Evolutionary conservation across 2,888 invertebrate genomes (phyloP).

Genomic region (Drosophila bunnanda): DNA sequence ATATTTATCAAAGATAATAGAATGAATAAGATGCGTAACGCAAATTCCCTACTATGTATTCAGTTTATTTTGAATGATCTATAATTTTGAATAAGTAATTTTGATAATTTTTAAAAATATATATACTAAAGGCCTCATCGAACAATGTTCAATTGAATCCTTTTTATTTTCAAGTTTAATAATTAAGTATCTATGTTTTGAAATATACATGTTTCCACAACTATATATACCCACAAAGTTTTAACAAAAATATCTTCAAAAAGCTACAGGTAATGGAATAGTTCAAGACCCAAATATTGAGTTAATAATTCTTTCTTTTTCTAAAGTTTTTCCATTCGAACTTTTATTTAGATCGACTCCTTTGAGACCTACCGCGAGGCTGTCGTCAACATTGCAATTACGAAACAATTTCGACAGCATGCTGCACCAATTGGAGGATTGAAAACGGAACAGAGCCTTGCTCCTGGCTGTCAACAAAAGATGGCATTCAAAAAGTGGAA

Average conservation of each 20-base stretch:
- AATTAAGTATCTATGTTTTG: not conserved
- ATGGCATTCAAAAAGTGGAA: slow-evolving; percentile 63
- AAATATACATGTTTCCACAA: too few species aligned
- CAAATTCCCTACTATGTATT: too few species aligned
- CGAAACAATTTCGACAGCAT: slow-evolving; percentile 79
- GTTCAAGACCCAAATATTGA: not conserved
- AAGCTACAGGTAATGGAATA: not conserved
- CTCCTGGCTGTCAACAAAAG: slow-evolving; percentile 67
- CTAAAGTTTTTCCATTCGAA: not conserved
- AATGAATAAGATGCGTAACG: too few species aligned
- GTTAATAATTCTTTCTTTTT: not conserved
- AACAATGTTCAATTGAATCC: too few species aligned
- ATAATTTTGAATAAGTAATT: too few species aligned
- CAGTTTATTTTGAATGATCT: too few species aligned
- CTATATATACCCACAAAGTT: not conserved
- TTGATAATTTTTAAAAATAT: too few species aligned
- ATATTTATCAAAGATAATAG: not conserved
- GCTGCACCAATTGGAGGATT: slow-evolving; percentile 63
- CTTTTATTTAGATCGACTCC: not conserved
- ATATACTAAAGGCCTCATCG: too few species aligned
- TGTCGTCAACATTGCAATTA: slow-evolving; percentile 75
- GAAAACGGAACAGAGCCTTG: slow-evolving; percentile 47
- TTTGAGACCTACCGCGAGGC: slow-evolving; percentile 44
- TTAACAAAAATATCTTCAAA: not conserved
- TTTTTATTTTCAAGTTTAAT: too few species aligned